Base-by-base conservation (phyloP, 2,888 invertebrate species). In the Meiosimyza platycephala region DNA sequence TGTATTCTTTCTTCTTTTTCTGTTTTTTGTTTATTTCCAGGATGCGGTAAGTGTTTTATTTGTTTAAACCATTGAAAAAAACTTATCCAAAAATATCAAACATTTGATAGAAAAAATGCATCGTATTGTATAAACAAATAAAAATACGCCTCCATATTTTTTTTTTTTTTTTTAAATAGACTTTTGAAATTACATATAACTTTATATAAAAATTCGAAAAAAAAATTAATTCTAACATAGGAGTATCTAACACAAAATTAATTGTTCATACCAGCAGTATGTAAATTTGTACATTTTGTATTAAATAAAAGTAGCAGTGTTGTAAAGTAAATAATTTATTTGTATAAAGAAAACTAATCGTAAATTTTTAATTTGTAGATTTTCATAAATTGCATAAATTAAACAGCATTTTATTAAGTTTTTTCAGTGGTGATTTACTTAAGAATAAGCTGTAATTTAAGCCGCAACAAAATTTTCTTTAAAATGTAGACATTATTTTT, bases 11-110 rank as follows among this genome's bases (percentile, higher is more conserved):
- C 63, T 63, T 62, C 15, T 18, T 52, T 70, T 63, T 70, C 52
- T 28, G 54, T 54, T 83, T 83, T 82, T 81, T 82, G 79, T 86
- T 88, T 88, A 87, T 85, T 86, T 87, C 78, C 87, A 87, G 87
- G 87, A 87, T 83, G 87, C 87, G 87, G 87, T 87, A 87, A 87
- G 87, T 87, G 72, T 76, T 73, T 76, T 76, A 74, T 75, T 59
- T 76, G 73, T 72, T 74, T 68, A 51, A 62, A 60, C 55, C 40
- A 40, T 40, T 40, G 7, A 40, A 40, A 40, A 40, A 40, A 40
- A 9, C 40, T 40, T 40, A 62, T 65, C 33, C 22, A 54, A 16
- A 54, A 73, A 66, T 13, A 64, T 75, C 67, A 73, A 60, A 40
- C 40, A 40, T 40, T 40, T 40, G 40, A 40, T 40, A 60, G 50